Evolutionary conservation across 2,888 invertebrate genomes (phyloP), one percentile per base, ranked within the genome.

Genomic region (Oithona nana): DNA sequence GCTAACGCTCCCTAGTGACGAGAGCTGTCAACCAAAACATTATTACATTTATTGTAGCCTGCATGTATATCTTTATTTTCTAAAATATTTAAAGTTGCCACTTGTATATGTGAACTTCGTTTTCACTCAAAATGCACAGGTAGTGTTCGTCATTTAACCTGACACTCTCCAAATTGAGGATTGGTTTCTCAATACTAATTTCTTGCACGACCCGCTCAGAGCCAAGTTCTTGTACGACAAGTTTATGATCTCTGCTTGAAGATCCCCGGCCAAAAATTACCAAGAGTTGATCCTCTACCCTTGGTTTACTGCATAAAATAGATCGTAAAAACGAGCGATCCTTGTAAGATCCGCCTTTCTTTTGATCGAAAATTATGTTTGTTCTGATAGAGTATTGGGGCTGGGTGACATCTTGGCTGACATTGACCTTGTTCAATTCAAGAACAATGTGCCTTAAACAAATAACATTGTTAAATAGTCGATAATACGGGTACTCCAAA

Each of bases 41-140:
- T n/a, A n/a, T n/a, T n/a, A n/a, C n/a, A n/a, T n/a, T n/a, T n/a
- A n/a, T n/a, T n/a, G n/a, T n/a, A n/a, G n/a, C n/a, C n/a, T n/a
- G n/a, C n/a, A n/a, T n/a, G n/a, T n/a, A n/a, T n/a, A n/a, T n/a
- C n/a, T n/a, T n/a, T n/a, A n/a, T n/a, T n/a, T n/a, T n/a, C n/a
- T n/a, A n/a, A n/a, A n/a, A n/a, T n/a, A n/a, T n/a, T n/a, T n/a
- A n/a, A n/a, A n/a, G n/a, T n/a, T n/a, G n/a, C 26, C 39, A 49
- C 29, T 80, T 82, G 70, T 83, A 84, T 57, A 85, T 71, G 61
- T 81, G 76, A 64, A 84, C 73, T 68, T 81, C 79, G 16, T 79
- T 79, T 63, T 82, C 81, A 0, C 84, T 82, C 4, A 86, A 71
- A 0, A 83, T 79, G 0, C 81, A 81, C 58, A 86, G 69, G 66